Evolutionary conservation across 2,888 invertebrate genomes (phyloP).

Genomic region (Rotaria magnacalcarata): DNA sequence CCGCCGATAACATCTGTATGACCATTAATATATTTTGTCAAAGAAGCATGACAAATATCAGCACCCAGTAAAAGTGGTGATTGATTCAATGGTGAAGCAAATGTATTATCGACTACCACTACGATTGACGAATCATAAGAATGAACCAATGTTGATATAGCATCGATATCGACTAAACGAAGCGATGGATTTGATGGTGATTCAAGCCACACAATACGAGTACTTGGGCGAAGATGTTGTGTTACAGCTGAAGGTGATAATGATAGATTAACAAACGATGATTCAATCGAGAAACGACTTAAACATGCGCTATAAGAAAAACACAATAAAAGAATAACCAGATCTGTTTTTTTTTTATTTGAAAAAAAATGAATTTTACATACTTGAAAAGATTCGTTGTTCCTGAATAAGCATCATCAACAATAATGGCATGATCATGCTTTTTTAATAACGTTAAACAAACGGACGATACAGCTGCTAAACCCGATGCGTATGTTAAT

Average conservation of each 20-base stretch:
- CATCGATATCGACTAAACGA: constrained; percentile 80
- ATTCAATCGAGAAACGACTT: background rate
- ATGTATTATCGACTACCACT: constrained; percentile 88
- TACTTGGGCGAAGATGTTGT: background rate
- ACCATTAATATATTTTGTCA: constrained; percentile 94
- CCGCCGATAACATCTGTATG: constrained; percentile 97
- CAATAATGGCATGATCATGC: constrained; percentile 84
- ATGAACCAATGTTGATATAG: constrained; percentile 66
- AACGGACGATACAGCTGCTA: constrained; percentile 77
- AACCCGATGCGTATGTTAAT: constrained; percentile 75
- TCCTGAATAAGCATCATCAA: constrained; percentile 92
- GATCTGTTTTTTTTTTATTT: too few relatives aligned
- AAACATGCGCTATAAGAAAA: background rate
- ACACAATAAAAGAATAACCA: too few relatives aligned
- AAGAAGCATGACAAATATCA: constrained; percentile 81
- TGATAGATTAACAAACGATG: background rate
- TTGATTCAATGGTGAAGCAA: constrained; percentile 80
- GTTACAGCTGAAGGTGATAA: background rate
- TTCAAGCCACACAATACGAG: constrained; percentile 77
- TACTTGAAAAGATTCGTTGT: constrained; percentile 42
- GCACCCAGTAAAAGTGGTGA: constrained; percentile 79
- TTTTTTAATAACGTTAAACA: constrained; percentile 68
- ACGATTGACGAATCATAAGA: constrained; percentile 64
- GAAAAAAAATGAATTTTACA: background rate
- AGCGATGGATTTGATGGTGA: constrained; percentile 90